Evolutionary conservation across 2,888 invertebrate species (phyloP), one percentile per base, ranked within the genome.

Genomic region (Andrena chrysosceles): DNA sequence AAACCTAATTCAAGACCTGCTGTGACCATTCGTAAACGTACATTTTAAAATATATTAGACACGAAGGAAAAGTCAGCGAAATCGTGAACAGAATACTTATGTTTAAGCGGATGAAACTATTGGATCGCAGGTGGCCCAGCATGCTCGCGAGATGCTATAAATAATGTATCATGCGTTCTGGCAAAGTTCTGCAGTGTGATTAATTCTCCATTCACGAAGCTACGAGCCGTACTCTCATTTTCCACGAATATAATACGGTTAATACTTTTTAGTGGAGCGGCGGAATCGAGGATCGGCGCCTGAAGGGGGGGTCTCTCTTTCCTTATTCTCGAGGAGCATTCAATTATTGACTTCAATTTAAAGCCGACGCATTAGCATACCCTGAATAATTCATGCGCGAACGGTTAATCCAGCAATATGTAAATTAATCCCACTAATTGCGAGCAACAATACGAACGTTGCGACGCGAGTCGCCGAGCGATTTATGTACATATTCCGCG

Each of bases 381-480:
- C 85, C 84, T 93, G 93, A 93, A 93, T 93, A 91, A 93, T 93
- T 92, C 92, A 93, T 93, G 85, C 87, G 73, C 86, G 89, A 91
- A 90, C 90, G 89, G 92, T 92, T 92, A 92, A 93, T 93, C 92
- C 92, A 85, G 89, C 89, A 90, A 91, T 92, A 93, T 93, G 92
- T 91, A 92, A 92, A 93, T 92, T 93, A 92, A 92, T 92, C 90
- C 86, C 91, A 91, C 92, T 92, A 93, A 93, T 93, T 93, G 91
- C 91, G 87, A 92, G 82, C 89, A 90, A 91, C 91, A 90, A 91
- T 91, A 89, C 90, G 85, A 81, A 86, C 78, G 73, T 81, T 83
- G 74, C 77, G 56, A 60, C 67, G 74, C 77, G 84, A 82, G 72
- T 84, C 81, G 74, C 76, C 71, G 66, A 69, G n/a, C 82, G 88